Evolutionary conservation across 2,888 invertebrate genomes (phyloP).

Genomic region (Emmelina monodactyla): DNA sequence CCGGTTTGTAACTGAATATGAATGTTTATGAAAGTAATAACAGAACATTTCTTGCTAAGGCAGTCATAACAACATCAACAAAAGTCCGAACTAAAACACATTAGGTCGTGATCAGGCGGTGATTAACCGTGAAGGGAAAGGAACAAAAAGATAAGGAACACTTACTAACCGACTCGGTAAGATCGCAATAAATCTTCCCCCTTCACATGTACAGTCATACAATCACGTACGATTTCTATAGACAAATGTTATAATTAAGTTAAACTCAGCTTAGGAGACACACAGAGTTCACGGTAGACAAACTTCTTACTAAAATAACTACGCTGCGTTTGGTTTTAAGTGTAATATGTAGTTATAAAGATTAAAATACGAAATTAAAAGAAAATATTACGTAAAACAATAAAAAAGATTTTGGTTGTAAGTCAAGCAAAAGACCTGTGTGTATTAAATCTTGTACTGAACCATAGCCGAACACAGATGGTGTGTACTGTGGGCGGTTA

Average conservation of each 20-base stretch:
- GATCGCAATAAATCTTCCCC: constrained; percentile 56
- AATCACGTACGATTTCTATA: constrained; percentile 41
- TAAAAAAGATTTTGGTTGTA: no score
- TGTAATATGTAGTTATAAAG: no score
- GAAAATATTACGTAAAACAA: no score
- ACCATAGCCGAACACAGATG: constrained; percentile 47
- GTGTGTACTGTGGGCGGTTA: constrained; percentile 44
- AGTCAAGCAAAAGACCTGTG: no score
- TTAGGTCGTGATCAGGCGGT: constrained; percentile 49
- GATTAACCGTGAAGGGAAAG: constrained; percentile 50
- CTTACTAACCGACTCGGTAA: constrained; percentile 50
- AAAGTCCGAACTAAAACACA: constrained; percentile 39
- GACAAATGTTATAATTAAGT: constrained; percentile 62
- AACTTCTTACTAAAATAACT: no score
- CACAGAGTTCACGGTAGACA: no score
- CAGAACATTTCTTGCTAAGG: not conserved
- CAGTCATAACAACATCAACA: constrained; percentile 2
- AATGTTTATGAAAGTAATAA: not conserved
- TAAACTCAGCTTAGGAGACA: no score
- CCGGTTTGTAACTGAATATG: not conserved
- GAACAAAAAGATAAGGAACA: constrained; percentile 50
- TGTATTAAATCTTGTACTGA: not conserved
- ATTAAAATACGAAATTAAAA: no score
- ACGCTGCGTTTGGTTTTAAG: no score
- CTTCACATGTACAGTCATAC: constrained; percentile 35